phyloP scores from a whole-genome alignment of 2,113 vertebrate species.

The Lagopus leucura region DNA sequence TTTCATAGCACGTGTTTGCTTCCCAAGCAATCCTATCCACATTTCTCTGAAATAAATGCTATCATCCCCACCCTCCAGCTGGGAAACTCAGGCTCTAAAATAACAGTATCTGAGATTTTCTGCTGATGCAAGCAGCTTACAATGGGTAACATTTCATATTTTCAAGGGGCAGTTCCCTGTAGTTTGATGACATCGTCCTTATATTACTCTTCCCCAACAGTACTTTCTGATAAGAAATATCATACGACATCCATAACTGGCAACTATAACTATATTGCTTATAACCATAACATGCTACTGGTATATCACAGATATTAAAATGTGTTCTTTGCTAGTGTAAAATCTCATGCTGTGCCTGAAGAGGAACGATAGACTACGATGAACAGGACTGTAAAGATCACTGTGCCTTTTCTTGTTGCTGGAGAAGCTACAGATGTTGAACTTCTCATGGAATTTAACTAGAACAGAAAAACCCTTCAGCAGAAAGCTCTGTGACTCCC shows the following conservation, averaged over 20 bases:
- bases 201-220: background rate
- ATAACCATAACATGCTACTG: background rate
- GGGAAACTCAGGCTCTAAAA: background rate
- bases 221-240: conserved; percentile 28
- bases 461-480: background rate
- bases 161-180: conserved; percentile 33
- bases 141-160: background rate
- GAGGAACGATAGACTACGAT: background rate
- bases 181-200: conserved; percentile 4
- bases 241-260: conserved; percentile 4
- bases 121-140: background rate
- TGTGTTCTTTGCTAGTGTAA: background rate
- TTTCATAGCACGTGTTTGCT: background rate
- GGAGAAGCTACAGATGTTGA: background rate
- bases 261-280: background rate
- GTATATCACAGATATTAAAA: conserved; percentile 6
- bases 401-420: background rate
- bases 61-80: background rate
- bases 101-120: background rate
- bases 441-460: background rate
- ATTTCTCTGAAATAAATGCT: background rate
- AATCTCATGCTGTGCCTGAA: background rate
- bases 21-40: background rate
- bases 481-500: background rate
- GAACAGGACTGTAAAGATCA: background rate